phyloP scores from a whole-genome alignment of 2,888 invertebrate genomes.

The Lepidochrysops patricia region DNA sequence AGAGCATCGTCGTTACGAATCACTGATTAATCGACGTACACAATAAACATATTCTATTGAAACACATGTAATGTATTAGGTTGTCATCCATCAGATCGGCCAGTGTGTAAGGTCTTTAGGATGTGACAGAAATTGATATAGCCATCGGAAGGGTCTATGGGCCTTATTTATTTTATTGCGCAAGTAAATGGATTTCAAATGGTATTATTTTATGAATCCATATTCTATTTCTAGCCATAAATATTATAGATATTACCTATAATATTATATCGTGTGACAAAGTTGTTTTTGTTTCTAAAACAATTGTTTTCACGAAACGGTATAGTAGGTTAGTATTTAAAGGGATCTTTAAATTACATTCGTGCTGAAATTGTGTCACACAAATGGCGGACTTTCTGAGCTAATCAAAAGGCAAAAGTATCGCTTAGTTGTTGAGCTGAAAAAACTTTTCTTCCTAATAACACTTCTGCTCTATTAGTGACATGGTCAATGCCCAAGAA shows the following conservation, averaged over 20 bases:
- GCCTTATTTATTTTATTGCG: background rate
- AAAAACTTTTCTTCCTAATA: no score
- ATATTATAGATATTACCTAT: no score
- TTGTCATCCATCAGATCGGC: conserved; percentile 17
- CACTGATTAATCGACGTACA: conserved; percentile 1
- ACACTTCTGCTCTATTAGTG: no score
- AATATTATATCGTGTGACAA: background rate
- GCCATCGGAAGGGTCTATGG: conserved; percentile 14
- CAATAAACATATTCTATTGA: conserved; percentile 19
- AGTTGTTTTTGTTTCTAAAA: no score
- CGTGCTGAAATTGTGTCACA: no score
- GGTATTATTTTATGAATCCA: background rate
- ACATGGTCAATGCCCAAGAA: no score
- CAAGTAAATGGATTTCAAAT: background rate
- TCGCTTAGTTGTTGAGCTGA: no score
- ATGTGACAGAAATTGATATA: conserved; percentile 33
- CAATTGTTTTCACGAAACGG: background rate
- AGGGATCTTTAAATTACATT: no score
- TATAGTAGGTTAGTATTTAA: no score
- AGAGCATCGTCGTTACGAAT: background rate
- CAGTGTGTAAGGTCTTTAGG: conserved; percentile 25
- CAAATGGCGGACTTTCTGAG: no score
- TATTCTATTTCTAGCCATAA: background rate
- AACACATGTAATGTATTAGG: conserved; percentile 23
- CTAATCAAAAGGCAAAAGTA: no score